Percentiles rank a stretch among this genome's conserved stretches.
These are phyloP conservation scores for Kryphioiulus occultus DNA, from an alignment of 2,888 invertebrate species.

Conservation along the genomic window DNA sequence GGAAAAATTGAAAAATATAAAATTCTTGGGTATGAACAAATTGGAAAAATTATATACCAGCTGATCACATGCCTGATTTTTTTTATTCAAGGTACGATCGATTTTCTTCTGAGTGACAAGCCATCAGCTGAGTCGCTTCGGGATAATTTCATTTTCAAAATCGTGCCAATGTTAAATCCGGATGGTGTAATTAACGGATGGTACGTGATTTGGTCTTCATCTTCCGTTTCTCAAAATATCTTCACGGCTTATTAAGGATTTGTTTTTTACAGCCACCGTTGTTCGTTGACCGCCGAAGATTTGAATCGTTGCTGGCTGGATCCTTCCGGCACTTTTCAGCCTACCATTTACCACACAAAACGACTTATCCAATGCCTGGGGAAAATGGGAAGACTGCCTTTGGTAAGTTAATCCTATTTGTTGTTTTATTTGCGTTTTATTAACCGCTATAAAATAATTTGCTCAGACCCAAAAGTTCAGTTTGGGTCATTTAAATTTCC, in stretches of 20 bases:
- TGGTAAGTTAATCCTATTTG: slow-evolving; percentile 58
- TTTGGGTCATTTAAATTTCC: neutral
- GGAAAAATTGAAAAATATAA: no score
- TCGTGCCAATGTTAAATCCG: slow-evolving; percentile 87
- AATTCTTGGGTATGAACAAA: no score
- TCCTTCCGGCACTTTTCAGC: slow-evolving; percentile 77
- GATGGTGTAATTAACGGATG: slow-evolving; percentile 88
- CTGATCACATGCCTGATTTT: no score
- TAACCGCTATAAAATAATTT: no score
- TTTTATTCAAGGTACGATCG: slow-evolving; percentile 68
- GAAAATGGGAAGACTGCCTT: slow-evolving; percentile 60
- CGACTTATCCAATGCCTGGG: slow-evolving; percentile 64
- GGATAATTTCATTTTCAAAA: slow-evolving; percentile 80
- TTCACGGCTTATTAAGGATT: neutral
- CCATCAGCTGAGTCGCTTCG: slow-evolving; percentile 70
- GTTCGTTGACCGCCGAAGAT: slow-evolving; percentile 84
- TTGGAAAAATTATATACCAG: no score
- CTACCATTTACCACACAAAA: slow-evolving; percentile 83
- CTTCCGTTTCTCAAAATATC: neutral
- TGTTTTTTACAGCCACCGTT: slow-evolving; percentile 73
- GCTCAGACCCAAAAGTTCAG: neutral
- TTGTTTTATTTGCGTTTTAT: no score
- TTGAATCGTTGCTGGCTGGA: slow-evolving; percentile 84
- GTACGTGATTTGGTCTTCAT: slow-evolving; percentile 66
- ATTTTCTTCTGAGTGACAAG: slow-evolving; percentile 70